Evolutionary conservation across 2,888 invertebrate species (phyloP).

Genomic region (Callosobruchus maculatus): DNA sequence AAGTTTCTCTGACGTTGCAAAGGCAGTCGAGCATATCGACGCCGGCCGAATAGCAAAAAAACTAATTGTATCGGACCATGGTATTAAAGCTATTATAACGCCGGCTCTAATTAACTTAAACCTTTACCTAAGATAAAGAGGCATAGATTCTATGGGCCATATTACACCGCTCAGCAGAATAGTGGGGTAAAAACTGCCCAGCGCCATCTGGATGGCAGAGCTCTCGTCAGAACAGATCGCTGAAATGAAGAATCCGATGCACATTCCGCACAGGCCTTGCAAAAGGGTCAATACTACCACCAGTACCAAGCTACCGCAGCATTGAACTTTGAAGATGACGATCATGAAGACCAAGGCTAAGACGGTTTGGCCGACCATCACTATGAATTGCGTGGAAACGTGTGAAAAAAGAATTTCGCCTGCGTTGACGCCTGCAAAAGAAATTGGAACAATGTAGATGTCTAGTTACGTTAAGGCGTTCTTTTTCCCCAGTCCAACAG

Average conservation of each 20-base stretch:
- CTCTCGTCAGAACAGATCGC: conserved; percentile 87
- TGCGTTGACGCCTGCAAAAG: conserved; percentile 71
- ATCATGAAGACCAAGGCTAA: conserved; percentile 90
- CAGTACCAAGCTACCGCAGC: conserved; percentile 80
- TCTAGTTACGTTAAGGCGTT: too few relatives aligned
- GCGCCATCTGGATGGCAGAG: conserved; percentile 87
- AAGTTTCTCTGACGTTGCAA: too few relatives aligned
- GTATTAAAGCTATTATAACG: too few relatives aligned
- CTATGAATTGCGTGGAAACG: conserved; percentile 90
- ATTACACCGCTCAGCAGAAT: conserved; percentile 85
- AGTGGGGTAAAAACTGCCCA: conserved; percentile 94
- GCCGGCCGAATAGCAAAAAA: too few relatives aligned
- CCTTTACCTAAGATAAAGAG: conserved; percentile 62
- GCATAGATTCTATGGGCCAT: conserved; percentile 95
- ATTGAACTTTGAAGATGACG: conserved; percentile 83
- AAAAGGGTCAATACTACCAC: conserved; percentile 82
- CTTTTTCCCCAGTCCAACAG: too few relatives aligned
- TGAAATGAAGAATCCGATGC: conserved; percentile 92
- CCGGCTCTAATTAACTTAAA: background rate
- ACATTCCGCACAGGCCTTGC: conserved; percentile 94
- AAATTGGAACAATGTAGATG: too few relatives aligned
- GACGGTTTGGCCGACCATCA: conserved; percentile 91
- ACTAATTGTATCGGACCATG: too few relatives aligned
- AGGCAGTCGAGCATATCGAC: too few relatives aligned
- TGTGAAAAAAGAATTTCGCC: conserved; percentile 91